Percentiles rank a stretch among this genome's conserved stretches.
phyloP scores from a whole-genome alignment of 2,888 invertebrate genomes.

The Maniola hyperantus region DNA sequence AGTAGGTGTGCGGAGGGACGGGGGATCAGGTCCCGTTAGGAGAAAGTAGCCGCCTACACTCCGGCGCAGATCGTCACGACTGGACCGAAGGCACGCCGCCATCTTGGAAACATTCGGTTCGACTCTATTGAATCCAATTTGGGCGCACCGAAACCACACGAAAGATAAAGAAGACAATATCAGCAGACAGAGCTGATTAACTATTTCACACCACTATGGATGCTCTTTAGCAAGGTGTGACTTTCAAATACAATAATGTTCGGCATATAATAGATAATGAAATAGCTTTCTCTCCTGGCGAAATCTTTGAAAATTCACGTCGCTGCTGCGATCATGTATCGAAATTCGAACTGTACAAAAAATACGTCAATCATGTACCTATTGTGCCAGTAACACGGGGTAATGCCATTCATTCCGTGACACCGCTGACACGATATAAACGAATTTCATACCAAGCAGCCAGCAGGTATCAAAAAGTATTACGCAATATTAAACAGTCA shows the following conservation, averaged over 20 bases:
- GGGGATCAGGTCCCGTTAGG: slow-evolving; percentile 73
- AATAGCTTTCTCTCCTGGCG: slow-evolving; percentile 59
- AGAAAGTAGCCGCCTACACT: slow-evolving; percentile 80
- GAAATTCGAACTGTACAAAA: slow-evolving; percentile 40
- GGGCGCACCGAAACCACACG: slow-evolving; percentile 18
- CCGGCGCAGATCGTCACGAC: slow-evolving; percentile 62
- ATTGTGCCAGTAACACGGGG: slow-evolving; percentile 46
- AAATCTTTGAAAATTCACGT: slow-evolving; percentile 53
- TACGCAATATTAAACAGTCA: slow-evolving; percentile 16
- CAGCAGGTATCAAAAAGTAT: slow-evolving; percentile 8
- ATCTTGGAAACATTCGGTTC: slow-evolving; percentile 61
- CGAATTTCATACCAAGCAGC: neutral
- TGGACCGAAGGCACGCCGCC: slow-evolving; percentile 53
- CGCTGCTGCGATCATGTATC: slow-evolving; percentile 42
- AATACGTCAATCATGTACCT: slow-evolving; percentile 56
- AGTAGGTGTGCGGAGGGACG: slow-evolving; percentile 42
- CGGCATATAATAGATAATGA: slow-evolving; percentile 29
- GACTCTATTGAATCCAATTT: slow-evolving; percentile 55
- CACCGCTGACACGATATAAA: slow-evolving; percentile 15
- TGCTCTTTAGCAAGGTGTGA: slow-evolving; percentile 17
- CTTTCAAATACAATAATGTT: slow-evolving; percentile 11
- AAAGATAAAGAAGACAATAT: slow-evolving; percentile 11
- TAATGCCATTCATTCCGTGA: slow-evolving; percentile 30
- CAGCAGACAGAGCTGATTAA: slow-evolving; percentile 15
- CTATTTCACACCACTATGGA: slow-evolving; percentile 21